phyloP scores from a whole-genome alignment of 1,140 invertebrate genomes.

The Cotesia typhae region DNA sequence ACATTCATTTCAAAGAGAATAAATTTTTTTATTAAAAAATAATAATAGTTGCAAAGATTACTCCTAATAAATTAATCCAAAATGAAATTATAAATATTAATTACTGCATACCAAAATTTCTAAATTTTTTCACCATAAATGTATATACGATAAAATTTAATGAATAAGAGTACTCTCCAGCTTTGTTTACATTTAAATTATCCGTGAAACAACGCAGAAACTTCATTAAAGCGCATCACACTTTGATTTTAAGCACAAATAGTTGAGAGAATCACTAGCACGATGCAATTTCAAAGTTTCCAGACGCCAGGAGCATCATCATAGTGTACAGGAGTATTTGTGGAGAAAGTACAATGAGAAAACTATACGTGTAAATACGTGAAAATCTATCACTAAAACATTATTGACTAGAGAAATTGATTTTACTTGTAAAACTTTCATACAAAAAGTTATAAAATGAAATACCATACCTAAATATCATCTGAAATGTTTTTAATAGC shows the following conservation, averaged over 20 bases:
- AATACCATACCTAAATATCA: neutral
- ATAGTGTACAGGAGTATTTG: constrained; percentile 4
- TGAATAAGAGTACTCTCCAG: neutral
- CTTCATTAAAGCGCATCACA: constrained; percentile 16
- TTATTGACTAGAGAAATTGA: constrained; percentile 4
- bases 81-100: too few species aligned
- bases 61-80: too few species aligned
- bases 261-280: constrained; percentile 10
- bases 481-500: neutral
- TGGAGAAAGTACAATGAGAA: constrained; percentile 21
- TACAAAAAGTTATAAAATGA: neutral
- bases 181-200: constrained; percentile 1
- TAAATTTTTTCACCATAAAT: too few species aligned
- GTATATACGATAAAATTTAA: neutral
- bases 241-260: constrained; percentile 11
- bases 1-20: too few species aligned
- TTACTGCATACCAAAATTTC: too few species aligned
- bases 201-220: neutral
- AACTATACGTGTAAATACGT: constrained; percentile 16
- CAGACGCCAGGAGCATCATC: constrained; percentile 19
- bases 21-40: too few species aligned
- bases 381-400: neutral
- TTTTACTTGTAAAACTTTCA: neutral
- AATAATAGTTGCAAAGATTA: too few species aligned
- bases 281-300: constrained; percentile 21